These are phyloP conservation scores for Globodera rostochiensis DNA, from an alignment of 1,140 invertebrate species.

Conservation along the genomic window DNA sequence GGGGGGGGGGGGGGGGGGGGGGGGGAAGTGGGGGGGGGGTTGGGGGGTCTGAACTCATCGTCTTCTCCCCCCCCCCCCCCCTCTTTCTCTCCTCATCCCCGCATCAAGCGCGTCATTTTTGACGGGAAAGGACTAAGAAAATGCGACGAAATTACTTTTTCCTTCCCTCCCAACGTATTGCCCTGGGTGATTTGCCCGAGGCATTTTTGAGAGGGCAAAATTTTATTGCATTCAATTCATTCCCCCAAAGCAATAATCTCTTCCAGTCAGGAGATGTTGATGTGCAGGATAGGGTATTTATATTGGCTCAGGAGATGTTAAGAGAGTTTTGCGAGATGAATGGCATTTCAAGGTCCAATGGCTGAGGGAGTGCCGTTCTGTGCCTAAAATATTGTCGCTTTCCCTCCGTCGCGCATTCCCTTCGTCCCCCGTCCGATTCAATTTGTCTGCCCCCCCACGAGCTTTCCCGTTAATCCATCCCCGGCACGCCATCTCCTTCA, in stretches of 20 bases:
- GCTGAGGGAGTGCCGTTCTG: neutral
- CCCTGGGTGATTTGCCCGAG: neutral
- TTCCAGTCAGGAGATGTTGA: neutral
- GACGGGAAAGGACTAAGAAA: slow-evolving; percentile 7
- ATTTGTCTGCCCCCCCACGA: neutral
- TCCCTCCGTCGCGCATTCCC: neutral
- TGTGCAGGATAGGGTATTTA: too few species aligned
- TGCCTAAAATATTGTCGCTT: neutral
- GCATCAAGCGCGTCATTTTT: slow-evolving; percentile 6
- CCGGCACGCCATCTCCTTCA: slow-evolving; percentile 3
- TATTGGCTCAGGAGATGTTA: too few species aligned
- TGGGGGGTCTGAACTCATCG: neutral
- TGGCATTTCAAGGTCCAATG: neutral
- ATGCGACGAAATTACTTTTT: slow-evolving; percentile 12
- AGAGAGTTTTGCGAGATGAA: neutral
- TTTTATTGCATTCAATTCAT: too few species aligned
- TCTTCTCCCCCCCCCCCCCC: neutral
- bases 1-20: too few species aligned
- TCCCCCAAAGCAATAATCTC: neutral
- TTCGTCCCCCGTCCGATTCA: neutral
- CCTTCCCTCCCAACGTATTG: neutral
- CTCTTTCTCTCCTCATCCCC: neutral
- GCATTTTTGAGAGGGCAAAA: neutral
- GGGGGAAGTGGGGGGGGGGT: neutral
- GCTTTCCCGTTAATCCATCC: slow-evolving; percentile 15